These are phyloP conservation scores for Paramormyrops kingsleyae DNA, from an alignment of 2,113 vertebrate species.

Conservation along the genomic window DNA sequence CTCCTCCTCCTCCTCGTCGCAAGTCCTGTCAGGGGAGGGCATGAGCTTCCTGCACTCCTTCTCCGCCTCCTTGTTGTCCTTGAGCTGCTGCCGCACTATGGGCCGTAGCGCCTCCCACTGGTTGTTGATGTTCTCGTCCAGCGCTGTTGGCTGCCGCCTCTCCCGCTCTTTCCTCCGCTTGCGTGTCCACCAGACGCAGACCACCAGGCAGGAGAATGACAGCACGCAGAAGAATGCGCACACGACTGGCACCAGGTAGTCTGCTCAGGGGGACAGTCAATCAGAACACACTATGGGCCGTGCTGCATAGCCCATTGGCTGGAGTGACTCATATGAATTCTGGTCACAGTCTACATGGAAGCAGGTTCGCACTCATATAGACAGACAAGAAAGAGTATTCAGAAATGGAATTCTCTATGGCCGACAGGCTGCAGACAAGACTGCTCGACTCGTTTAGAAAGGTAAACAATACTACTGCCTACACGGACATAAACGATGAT, in stretches of 20 bases:
- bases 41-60: slow-evolving; percentile 83
- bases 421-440: background rate
- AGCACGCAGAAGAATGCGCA: slow-evolving; percentile 75
- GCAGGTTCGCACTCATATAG: background rate
- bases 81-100: slow-evolving; percentile 58
- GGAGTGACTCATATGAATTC: background rate
- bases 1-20: slow-evolving; percentile 64
- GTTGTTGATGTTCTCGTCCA: slow-evolving; percentile 81
- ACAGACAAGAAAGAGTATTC: background rate
- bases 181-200: slow-evolving; percentile 87
- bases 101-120: slow-evolving; percentile 78
- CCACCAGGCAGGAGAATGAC: slow-evolving; percentile 76
- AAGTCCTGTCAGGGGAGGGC: slow-evolving; percentile 68
- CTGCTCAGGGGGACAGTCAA: slow-evolving; percentile 45
- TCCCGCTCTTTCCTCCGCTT: slow-evolving; percentile 87
- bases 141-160: slow-evolving; percentile 57
- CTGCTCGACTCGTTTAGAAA: background rate
- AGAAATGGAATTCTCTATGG: background rate
- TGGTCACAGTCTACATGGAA: background rate
- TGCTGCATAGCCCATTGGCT: background rate
- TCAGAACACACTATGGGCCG: background rate
- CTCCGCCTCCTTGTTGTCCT: slow-evolving; percentile 66
- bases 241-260: slow-evolving; percentile 76
- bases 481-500: background rate
- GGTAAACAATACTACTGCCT: background rate